A percentile compares a stretch with the other conserved stretches of the same genome.
Conservation (phyloP, 2,113 vertebrate species). For the Boulengeromyrus knoepffleri region DNA sequence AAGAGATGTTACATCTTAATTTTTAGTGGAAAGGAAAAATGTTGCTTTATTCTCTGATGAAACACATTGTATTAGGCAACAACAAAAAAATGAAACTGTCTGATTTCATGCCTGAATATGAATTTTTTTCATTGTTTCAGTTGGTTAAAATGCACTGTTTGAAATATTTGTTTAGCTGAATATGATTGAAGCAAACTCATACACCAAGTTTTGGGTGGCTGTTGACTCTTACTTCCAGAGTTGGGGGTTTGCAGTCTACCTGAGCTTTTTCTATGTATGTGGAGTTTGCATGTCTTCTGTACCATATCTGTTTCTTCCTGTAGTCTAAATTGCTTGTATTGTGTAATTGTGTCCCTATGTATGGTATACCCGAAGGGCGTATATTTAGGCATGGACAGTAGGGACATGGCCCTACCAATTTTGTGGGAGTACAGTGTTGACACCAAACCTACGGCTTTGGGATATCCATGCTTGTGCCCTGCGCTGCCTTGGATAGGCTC, state of each 20-base stretch:
- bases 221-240: neutral
- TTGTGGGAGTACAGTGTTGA: neutral
- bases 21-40: neutral
- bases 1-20: neutral
- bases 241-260: neutral
- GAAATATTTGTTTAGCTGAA: neutral
- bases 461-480: neutral
- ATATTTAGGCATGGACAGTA: neutral
- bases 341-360: neutral
- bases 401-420: neutral
- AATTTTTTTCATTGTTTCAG: neutral
- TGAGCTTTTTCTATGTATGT: neutral
- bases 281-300: neutral
- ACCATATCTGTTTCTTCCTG: neutral
- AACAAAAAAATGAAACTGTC: neutral
- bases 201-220: neutral
- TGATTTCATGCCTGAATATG: neutral
- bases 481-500: neutral
- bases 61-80: neutral
- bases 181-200: neutral
- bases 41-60: neutral
- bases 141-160: neutral
- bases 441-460: neutral
- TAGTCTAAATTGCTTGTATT: neutral
- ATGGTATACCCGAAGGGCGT: neutral